phyloP scores from a whole-genome alignment of 1,140 invertebrate genomes.

The Latrodectus geometricus region DNA sequence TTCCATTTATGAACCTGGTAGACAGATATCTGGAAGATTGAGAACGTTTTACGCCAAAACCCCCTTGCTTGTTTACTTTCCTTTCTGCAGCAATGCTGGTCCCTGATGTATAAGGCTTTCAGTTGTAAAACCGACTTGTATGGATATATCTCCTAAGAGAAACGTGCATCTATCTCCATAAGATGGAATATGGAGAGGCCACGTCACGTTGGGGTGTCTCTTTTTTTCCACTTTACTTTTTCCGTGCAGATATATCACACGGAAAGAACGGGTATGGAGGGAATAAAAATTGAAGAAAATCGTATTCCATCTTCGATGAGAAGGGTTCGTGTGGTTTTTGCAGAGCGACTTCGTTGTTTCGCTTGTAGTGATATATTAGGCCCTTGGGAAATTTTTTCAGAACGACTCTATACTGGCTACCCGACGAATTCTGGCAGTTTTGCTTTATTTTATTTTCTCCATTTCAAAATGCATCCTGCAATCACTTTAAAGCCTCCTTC shows the following conservation, averaged over 20 bases:
- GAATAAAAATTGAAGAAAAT: slow-evolving; percentile 9
- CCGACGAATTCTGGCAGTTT: too few species aligned
- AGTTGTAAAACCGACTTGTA: slow-evolving; percentile 14
- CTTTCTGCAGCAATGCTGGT: neutral
- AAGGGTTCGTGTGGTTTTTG: slow-evolving; percentile 14
- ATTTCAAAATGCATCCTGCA: too few species aligned
- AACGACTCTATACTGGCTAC: too few species aligned
- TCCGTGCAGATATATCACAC: neutral
- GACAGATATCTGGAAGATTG: slow-evolving; percentile 9
- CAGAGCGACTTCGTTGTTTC: slow-evolving; percentile 20
- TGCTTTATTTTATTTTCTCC: too few species aligned
- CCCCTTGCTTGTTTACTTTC: neutral
- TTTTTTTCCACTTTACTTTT: neutral
- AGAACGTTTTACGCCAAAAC: slow-evolving; percentile 23
- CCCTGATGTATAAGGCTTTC: neutral
- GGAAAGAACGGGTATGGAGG: neutral
- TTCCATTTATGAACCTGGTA: slow-evolving; percentile 12
- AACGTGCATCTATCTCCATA: slow-evolving; percentile 15
- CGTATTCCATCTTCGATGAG: slow-evolving; percentile 15
- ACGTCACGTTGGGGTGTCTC: neutral
- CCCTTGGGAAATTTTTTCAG: slow-evolving; percentile 13
- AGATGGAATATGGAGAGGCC: neutral
- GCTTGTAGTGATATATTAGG: slow-evolving; percentile 21
- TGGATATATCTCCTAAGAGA: neutral
- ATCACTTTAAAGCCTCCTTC: too few species aligned